Conservation (phyloP, 2,113 vertebrate species). For the Triplophysa rosa region DNA sequence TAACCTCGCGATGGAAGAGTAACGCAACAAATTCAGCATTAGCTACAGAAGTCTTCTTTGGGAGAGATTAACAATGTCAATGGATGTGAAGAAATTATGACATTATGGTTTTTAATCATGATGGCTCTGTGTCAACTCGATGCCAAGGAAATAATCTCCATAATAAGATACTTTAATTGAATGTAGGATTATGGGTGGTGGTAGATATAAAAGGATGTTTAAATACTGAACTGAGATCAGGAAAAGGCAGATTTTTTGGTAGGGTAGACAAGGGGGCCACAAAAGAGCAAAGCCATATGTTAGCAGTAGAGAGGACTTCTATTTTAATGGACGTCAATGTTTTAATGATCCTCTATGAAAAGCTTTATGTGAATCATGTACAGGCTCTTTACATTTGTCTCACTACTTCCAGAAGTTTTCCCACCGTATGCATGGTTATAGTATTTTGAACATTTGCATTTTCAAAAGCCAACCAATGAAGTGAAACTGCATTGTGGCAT, state of each 20-base stretch:
- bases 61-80: neutral
- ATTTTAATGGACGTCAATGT: neutral
- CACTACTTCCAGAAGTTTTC: conserved; percentile 6
- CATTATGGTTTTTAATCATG: neutral
- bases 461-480: neutral
- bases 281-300: conserved; percentile 37
- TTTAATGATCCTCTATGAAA: conserved; percentile 18
- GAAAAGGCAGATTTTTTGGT: neutral
- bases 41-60: neutral
- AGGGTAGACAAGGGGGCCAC: neutral
- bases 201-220: neutral
- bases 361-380: conserved; percentile 34
- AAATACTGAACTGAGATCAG: neutral
- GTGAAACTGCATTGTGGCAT: neutral
- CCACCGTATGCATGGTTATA: conserved; percentile 14
- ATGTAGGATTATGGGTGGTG: neutral
- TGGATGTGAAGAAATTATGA: neutral
- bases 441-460: conserved; percentile 17
- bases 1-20: neutral
- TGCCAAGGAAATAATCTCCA: conserved; percentile 32
- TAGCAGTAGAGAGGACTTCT: conserved; percentile 1
- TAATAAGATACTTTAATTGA: conserved; percentile 5
- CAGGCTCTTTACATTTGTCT: conserved; percentile 7
- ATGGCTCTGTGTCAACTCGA: conserved; percentile 1
- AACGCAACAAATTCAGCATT: neutral